phyloP scores from a whole-genome alignment of 2,888 invertebrate genomes.

The Micoletzkya japonica region DNA sequence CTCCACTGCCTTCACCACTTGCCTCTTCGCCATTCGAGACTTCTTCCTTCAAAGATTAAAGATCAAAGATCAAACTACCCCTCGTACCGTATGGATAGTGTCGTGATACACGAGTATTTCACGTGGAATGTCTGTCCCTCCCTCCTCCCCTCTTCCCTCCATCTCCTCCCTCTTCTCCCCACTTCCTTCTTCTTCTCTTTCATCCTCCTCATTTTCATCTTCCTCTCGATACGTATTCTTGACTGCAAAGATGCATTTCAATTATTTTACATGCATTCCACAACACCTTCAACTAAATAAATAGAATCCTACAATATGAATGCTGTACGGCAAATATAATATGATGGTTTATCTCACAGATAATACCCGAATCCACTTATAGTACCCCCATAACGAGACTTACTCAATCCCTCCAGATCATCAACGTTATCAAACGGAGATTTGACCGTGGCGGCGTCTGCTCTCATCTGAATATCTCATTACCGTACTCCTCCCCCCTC shows the following conservation, averaged over 20 bases:
- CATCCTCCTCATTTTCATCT: not conserved
- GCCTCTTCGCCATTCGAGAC: constrained; percentile 9
- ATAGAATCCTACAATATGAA: too few species aligned
- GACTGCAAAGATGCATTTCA: not conserved
- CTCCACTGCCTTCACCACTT: constrained; percentile 10
- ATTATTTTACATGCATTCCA: too few species aligned
- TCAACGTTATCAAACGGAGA: constrained; percentile 16
- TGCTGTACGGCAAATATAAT: too few species aligned
- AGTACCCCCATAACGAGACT: too few species aligned
- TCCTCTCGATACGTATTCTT: not conserved
- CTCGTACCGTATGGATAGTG: too few species aligned
- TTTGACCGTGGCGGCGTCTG: not conserved
- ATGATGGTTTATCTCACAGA: too few species aligned
- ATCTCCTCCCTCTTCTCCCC: not conserved
- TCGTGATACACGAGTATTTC: too few species aligned
- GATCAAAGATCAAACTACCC: too few species aligned
- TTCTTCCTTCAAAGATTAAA: not conserved
- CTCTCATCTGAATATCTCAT: not conserved
- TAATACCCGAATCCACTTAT: too few species aligned
- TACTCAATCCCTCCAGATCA: constrained; percentile 17
- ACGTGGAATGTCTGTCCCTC: not conserved
- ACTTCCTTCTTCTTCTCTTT: too few species aligned
- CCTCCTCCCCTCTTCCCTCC: constrained; percentile 12
- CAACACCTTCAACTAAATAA: too few species aligned
- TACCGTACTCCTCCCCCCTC: not conserved